Conservation (phyloP, 2,888 invertebrate genomes). For the Watsonalla binaria region DNA sequence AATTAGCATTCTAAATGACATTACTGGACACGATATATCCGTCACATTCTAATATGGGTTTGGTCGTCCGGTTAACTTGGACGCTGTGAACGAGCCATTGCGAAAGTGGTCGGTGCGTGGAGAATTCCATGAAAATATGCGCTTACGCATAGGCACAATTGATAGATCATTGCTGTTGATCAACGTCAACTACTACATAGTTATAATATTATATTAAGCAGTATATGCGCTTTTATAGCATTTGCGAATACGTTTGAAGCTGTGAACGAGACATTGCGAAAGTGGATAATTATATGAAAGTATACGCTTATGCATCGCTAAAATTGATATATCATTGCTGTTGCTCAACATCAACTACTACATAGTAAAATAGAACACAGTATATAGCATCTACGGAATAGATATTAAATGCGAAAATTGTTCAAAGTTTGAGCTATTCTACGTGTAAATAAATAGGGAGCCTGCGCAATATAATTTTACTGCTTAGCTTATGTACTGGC, state of each 20-base stretch:
- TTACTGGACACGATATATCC: background rate
- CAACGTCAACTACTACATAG: background rate
- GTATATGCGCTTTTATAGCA: too few species aligned
- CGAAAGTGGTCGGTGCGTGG: conserved; percentile 43
- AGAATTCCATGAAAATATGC: conserved; percentile 51
- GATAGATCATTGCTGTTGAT: conserved; percentile 39
- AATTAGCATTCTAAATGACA: background rate
- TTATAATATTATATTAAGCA: too few species aligned
- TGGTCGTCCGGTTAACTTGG: conserved; percentile 28
- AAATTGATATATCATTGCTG: conserved; percentile 49
- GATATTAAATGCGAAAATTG: too few species aligned
- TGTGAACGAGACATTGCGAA: conserved; percentile 41
- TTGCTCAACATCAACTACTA: conserved; percentile 1
- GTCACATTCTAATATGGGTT: conserved; percentile 1
- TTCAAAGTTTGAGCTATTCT: too few species aligned
- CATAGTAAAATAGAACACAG: background rate
- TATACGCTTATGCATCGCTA: conserved; percentile 17
- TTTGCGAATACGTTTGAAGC: background rate
- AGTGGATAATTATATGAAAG: conserved; percentile 52
- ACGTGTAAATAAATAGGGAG: too few species aligned
- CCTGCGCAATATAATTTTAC: too few species aligned
- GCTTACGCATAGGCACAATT: conserved; percentile 31
- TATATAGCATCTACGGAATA: too few species aligned
- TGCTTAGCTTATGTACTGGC: too few species aligned
- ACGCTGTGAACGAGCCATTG: conserved; percentile 31